phyloP scores from a whole-genome alignment of 2,797 vertebrate genomes.

The Tadarida brasiliensis region DNA sequence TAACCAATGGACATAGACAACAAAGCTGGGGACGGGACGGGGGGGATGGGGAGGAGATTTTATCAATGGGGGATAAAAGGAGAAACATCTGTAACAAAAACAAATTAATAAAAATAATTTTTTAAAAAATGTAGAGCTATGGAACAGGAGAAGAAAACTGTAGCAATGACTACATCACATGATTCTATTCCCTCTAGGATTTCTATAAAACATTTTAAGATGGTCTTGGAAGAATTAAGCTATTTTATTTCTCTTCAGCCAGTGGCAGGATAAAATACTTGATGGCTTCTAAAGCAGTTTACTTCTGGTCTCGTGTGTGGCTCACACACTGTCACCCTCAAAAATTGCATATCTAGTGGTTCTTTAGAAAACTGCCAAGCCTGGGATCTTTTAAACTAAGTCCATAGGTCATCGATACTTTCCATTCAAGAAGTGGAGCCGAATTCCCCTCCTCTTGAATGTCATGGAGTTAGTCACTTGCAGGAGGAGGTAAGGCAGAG shows the following conservation, averaged over 20 bases:
- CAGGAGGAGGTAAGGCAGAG: not conserved
- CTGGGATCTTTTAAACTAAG: not conserved
- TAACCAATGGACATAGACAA: no score
- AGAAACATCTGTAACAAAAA: no score
- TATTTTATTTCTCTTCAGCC: not conserved
- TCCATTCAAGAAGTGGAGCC: not conserved
- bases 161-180: not conserved
- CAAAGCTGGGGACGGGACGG: no score
- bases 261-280: not conserved
- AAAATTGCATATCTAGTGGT: not conserved
- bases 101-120: no score
- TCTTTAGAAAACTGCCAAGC: not conserved
- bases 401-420: not conserved
- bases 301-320: not conserved
- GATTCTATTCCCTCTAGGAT: not conserved
- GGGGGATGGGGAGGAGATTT: no score
- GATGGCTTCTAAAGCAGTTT: not conserved
- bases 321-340: not conserved
- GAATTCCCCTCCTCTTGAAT: not conserved
- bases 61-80: no score
- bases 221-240: not conserved
- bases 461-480: not conserved
- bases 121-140: not conserved
- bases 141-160: not conserved
- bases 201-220: not conserved